phyloP scores from a whole-genome alignment of 2,888 invertebrate species.

The Saturnia pavonia region DNA sequence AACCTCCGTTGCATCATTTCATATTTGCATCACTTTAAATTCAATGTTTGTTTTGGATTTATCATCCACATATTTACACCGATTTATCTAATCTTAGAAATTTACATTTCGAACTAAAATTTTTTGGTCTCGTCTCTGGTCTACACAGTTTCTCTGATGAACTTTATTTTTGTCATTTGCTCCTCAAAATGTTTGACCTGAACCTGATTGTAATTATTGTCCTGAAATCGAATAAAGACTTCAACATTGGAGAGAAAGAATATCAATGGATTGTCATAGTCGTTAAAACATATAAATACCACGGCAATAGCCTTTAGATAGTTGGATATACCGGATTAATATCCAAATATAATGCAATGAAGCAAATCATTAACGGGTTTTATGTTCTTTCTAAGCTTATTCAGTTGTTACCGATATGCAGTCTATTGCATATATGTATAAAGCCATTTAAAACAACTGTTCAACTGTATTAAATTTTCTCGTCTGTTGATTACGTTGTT shows the following conservation, averaged over 20 bases:
- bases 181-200: background rate
- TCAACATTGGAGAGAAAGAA: no score
- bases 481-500: background rate
- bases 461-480: background rate
- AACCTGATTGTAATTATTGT: background rate
- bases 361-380: no score
- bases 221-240: no score
- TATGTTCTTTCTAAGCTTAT: no score
- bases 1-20: conserved; percentile 9
- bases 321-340: no score
- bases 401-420: no score
- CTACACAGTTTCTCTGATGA: background rate
- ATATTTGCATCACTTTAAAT: conserved; percentile 6
- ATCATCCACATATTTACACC: background rate
- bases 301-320: no score
- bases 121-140: background rate
- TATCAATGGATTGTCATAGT: no score
- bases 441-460: background rate
- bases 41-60: conserved; percentile 6
- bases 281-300: no score
- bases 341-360: no score
- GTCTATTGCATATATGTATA: no score
- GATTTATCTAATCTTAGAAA: background rate
- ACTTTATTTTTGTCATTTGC: background rate
- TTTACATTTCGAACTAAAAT: background rate